phyloP scores from a whole-genome alignment of 2,113 vertebrate species.

The Leptosomus discolor region DNA sequence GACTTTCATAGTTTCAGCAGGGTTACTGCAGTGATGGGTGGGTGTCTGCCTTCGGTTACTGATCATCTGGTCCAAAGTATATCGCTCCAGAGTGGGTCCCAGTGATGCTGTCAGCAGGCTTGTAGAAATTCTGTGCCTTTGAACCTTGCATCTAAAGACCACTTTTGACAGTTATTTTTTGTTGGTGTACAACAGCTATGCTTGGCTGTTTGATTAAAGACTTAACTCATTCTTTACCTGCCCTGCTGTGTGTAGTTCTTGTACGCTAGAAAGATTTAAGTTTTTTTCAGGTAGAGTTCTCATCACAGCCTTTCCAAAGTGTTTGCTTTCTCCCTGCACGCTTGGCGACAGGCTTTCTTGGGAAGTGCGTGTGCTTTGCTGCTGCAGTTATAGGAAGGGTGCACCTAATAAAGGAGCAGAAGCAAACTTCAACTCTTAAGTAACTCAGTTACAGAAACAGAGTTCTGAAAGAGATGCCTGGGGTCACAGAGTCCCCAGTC shows the following conservation, averaged over 20 bases:
- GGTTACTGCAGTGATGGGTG: neutral
- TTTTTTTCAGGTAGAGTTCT: neutral
- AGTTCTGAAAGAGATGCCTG: neutral
- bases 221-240: neutral
- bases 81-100: neutral
- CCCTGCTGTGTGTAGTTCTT: neutral
- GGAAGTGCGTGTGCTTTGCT: neutral
- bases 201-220: neutral
- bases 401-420: neutral
- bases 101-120: neutral
- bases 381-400: neutral
- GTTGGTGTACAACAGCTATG: neutral
- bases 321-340: rapidly evolving
- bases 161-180: neutral
- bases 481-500: neutral
- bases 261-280: neutral
- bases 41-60: neutral
- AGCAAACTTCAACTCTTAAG: neutral
- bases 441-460: neutral
- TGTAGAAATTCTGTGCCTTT: neutral
- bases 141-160: neutral
- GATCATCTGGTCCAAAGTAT: neutral
- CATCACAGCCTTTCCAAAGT: neutral
- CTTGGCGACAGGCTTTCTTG: neutral
- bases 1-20: neutral